phyloP scores from a whole-genome alignment of 2,888 invertebrate species.

The Meloe dianella region DNA sequence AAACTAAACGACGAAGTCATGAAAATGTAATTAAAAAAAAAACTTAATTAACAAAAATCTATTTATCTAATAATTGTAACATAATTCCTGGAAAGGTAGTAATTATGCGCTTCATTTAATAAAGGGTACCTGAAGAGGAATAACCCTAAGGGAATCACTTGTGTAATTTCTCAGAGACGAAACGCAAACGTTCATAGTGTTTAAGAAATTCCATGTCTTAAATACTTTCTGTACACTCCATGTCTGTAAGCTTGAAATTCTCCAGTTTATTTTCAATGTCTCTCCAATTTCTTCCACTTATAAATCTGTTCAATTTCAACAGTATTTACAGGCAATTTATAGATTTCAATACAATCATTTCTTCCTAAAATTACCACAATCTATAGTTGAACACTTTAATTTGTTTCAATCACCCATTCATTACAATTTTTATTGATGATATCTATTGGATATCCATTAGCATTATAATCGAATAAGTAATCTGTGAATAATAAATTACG shows the following conservation, averaged over 20 bases:
- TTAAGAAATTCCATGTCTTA: not conserved
- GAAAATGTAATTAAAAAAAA: too few relatives aligned
- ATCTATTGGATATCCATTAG: not conserved
- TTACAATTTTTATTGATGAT: not conserved
- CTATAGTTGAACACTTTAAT: not conserved
- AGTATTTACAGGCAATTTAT: too few relatives aligned
- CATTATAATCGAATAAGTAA: not conserved
- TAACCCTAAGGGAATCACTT: not conserved
- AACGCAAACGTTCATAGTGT: not conserved
- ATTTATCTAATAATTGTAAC: conserved; percentile 5
- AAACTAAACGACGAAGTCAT: too few relatives aligned
- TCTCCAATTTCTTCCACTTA: not conserved
- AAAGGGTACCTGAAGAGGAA: not conserved
- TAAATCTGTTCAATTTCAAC: not conserved
- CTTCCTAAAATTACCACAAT: not conserved
- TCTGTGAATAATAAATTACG: not conserved
- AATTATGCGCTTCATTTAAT: conserved; percentile 1
- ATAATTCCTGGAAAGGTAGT: not conserved
- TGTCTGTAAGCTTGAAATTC: not conserved
- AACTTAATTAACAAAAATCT: not conserved
- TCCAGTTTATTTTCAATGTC: too few relatives aligned
- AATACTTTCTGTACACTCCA: not conserved
- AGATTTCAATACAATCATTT: too few relatives aligned
- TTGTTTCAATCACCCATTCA: not conserved
- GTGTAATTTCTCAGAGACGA: not conserved